These are phyloP conservation scores for Heliconius hewitsoni DNA, from an alignment of 1,140 invertebrate genomes.

Conservation along the genomic window DNA sequence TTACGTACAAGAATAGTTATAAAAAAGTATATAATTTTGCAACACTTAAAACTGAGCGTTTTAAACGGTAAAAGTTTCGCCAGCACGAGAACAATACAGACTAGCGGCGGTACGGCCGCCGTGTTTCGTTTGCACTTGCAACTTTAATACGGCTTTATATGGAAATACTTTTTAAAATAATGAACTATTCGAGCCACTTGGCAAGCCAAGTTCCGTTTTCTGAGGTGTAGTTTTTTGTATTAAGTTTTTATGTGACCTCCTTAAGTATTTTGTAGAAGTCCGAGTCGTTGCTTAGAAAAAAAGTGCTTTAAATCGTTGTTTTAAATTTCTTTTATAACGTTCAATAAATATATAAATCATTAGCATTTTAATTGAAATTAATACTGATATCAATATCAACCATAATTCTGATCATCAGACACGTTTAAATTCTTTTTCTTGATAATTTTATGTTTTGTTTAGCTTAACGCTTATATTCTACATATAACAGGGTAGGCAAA, in stretches of 20 bases:
- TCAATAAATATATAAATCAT: too few relatives aligned
- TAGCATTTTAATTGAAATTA: too few relatives aligned
- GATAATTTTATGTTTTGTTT: too few relatives aligned
- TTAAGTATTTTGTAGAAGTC: background rate
- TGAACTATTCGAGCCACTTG: conserved; percentile 26
- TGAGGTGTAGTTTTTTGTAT: background rate
- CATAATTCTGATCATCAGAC: too few relatives aligned
- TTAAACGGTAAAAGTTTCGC: conserved; percentile 6
- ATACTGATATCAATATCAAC: too few relatives aligned
- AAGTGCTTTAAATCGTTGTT: background rate
- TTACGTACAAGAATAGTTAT: background rate
- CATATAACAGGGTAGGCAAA: too few relatives aligned
- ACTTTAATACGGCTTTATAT: conserved; percentile 24
- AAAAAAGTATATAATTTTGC: conserved; percentile 8
- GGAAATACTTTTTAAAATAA: conserved; percentile 28
- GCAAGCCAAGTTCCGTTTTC: conserved; percentile 3
- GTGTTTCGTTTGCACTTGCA: conserved; percentile 26
- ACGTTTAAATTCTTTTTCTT: too few relatives aligned
- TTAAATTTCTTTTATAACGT: too few relatives aligned
- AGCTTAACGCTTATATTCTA: too few relatives aligned
- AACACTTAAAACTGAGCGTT: conserved; percentile 8
- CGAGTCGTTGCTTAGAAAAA: background rate
- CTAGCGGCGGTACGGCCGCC: conserved; percentile 16
- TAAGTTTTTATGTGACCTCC: background rate
- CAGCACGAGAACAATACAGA: conserved; percentile 24